Evolutionary conservation across 2,797 vertebrate genomes (phyloP).

Genomic region (Champsocephalus esox): DNA sequence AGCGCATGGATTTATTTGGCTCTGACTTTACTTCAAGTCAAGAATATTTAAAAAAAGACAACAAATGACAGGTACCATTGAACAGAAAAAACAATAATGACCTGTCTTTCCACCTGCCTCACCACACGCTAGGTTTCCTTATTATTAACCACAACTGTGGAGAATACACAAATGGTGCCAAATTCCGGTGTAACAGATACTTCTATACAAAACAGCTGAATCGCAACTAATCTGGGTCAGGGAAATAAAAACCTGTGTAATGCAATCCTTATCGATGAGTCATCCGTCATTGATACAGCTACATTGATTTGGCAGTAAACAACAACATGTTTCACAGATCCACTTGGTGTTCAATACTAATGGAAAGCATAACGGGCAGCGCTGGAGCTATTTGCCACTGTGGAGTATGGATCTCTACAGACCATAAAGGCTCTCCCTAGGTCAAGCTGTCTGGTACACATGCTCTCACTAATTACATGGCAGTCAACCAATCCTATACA

Average conservation of each 20-base stretch:
- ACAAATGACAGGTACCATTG: neutral
- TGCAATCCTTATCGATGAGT: neutral
- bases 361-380: neutral
- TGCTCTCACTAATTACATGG: neutral
- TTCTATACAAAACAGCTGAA: neutral
- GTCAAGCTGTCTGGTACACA: neutral
- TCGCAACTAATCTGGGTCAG: neutral
- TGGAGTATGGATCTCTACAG: constrained; percentile 9
- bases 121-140: neutral
- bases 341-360: neutral
- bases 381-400: neutral
- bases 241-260: neutral
- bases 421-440: constrained; percentile 1
- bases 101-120: neutral
- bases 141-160: neutral
- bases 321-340: constrained; percentile 16
- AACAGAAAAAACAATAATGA: neutral
- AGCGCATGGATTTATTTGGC: neutral
- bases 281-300: neutral
- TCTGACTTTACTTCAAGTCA: constrained; percentile 2
- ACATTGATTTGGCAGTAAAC: constrained; percentile 36
- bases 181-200: neutral
- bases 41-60: neutral
- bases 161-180: neutral
- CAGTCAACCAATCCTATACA: neutral